Evolutionary conservation across 2,888 invertebrate species (phyloP).

Genomic region (Tetranychus truncatus): DNA sequence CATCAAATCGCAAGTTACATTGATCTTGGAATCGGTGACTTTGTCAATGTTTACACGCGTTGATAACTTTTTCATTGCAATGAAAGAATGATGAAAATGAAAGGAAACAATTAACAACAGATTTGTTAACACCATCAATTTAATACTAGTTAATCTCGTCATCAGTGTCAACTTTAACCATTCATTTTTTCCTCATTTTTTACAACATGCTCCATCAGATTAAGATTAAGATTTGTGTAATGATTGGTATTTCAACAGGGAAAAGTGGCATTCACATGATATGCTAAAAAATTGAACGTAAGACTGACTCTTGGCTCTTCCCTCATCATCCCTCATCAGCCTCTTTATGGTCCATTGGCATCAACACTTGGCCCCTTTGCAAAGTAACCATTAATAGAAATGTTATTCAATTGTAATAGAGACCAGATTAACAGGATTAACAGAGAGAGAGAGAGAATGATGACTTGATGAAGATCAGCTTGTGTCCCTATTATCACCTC

Average conservation of each 20-base stretch:
- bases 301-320: not conserved
- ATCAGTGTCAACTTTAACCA: not conserved
- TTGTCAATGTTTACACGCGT: too few species aligned
- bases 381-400: not conserved
- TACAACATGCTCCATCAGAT: not conserved
- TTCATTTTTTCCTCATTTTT: too few species aligned
- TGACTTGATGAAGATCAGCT: not conserved
- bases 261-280: not conserved
- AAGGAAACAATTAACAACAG: not conserved
- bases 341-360: not conserved
- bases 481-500: not conserved
- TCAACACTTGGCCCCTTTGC: not conserved
- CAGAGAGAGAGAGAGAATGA: constrained; percentile 11
- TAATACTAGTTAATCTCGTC: not conserved
- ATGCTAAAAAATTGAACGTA: not conserved
- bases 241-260: not conserved
- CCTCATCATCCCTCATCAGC: not conserved
- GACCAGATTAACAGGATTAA: not conserved
- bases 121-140: not conserved
- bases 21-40: too few species aligned
- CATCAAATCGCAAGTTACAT: too few species aligned
- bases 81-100: not conserved
- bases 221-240: not conserved
- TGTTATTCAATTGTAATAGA: constrained; percentile 3
- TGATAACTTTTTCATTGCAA: too few species aligned